phyloP scores from a whole-genome alignment of 2,888 invertebrate genomes.

The Lasioglossum morio region DNA sequence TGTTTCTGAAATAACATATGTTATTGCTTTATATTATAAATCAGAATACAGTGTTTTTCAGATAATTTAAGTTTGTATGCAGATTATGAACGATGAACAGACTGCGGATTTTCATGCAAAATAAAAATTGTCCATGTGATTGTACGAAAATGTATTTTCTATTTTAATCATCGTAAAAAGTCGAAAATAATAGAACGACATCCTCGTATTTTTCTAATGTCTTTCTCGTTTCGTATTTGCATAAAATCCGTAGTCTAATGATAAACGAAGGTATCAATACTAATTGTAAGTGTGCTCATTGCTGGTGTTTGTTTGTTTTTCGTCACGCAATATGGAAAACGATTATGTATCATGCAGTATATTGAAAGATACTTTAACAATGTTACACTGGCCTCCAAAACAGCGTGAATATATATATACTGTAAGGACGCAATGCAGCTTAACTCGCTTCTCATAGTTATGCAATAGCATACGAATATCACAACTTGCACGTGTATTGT shows the following conservation, averaged over 20 bases:
- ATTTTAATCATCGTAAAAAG: too few relatives aligned
- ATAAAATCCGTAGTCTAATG: background rate
- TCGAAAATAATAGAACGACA: background rate
- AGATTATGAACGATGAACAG: background rate
- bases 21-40: background rate
- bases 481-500: constrained; percentile 37
- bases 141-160: too few relatives aligned
- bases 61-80: background rate
- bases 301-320: constrained; percentile 10
- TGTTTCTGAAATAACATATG: background rate
- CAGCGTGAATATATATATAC: constrained; percentile 6
- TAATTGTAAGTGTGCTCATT: constrained; percentile 1
- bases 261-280: constrained; percentile 16
- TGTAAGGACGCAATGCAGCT: constrained; percentile 26
- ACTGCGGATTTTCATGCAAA: too few relatives aligned
- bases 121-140: too few relatives aligned
- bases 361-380: constrained; percentile 24
- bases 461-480: constrained; percentile 42
- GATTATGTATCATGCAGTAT: constrained; percentile 19
- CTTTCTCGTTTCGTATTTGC: too few relatives aligned
- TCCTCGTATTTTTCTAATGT: too few relatives aligned
- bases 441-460: constrained; percentile 41
- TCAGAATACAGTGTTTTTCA: background rate
- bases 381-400: constrained; percentile 9
- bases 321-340: constrained; percentile 6